phyloP scores from a whole-genome alignment of 2,888 invertebrate species.

The Polymixis flavicincta region DNA sequence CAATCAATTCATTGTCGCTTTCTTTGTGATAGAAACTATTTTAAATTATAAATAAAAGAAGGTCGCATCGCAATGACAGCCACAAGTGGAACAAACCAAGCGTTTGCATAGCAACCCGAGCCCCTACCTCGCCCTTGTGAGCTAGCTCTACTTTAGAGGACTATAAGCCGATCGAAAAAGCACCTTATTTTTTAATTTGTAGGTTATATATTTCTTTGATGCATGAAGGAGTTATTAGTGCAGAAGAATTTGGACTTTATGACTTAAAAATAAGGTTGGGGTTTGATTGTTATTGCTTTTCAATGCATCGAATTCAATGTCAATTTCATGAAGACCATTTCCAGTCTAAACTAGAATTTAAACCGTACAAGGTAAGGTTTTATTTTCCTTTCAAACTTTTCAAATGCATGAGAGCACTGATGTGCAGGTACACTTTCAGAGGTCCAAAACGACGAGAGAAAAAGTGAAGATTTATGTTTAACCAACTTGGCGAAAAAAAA shows the following conservation, averaged over 20 bases:
- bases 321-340: conserved; percentile 61
- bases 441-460: conserved; percentile 64
- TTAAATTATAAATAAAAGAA: conserved; percentile 28
- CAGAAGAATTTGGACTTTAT: conserved; percentile 45
- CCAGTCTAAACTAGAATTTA: conserved; percentile 42
- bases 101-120: conserved; percentile 79
- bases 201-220: conserved; percentile 47
- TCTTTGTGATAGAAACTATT: conserved; percentile 26
- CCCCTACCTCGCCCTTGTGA: conserved; percentile 71
- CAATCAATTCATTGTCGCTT: conserved; percentile 14
- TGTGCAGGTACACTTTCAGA: conserved; percentile 73
- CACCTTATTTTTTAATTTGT: background rate
- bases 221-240: background rate
- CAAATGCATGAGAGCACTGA: conserved; percentile 71
- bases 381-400: conserved; percentile 33
- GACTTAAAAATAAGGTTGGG: conserved; percentile 39
- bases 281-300: conserved; percentile 46
- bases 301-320: conserved; percentile 70
- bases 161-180: conserved; percentile 36
- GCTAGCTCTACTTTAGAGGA: conserved; percentile 59
- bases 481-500: conserved; percentile 77
- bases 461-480: conserved; percentile 81
- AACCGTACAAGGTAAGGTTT: background rate
- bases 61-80: conserved; percentile 46
- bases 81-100: conserved; percentile 69